Evolutionary conservation across 2,888 invertebrate species (phyloP).

Genomic region (Balanococcus diminutus): DNA sequence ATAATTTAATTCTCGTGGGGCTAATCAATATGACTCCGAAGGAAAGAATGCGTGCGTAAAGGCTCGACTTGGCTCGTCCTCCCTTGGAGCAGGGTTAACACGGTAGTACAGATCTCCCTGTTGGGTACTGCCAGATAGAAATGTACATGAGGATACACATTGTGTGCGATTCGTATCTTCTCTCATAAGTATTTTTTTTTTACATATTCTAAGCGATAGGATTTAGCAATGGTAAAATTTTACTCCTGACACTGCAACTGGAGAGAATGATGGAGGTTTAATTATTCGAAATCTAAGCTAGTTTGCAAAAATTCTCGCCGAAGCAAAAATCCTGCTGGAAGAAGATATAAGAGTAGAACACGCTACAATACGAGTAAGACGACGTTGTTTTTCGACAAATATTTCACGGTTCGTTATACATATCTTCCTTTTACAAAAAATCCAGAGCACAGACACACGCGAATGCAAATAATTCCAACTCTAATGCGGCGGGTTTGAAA

Average conservation of each 20-base stretch:
- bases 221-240: neutral
- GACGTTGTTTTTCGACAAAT: constrained; percentile 19
- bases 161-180: neutral
- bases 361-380: too few relatives aligned
- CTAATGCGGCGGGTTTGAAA: neutral
- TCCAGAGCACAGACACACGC: neutral
- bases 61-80: neutral
- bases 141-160: neutral
- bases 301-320: neutral
- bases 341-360: neutral
- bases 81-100: neutral
- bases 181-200: too few relatives aligned
- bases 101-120: constrained; percentile 10
- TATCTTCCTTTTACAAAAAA: neutral
- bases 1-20: constrained; percentile 50
- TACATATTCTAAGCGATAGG: neutral
- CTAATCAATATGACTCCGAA: constrained; percentile 49
- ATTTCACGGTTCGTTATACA: constrained; percentile 41
- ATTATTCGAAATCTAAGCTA: neutral
- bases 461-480: constrained; percentile 23
- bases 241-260: neutral
- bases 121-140: neutral
- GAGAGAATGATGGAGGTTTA: neutral
- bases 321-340: neutral
- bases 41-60: constrained; percentile 9